Evolutionary conservation across 2,113 vertebrate genomes (phyloP), one percentile per base, ranked within the genome.

Genomic region (Phasianus colchicus): DNA sequence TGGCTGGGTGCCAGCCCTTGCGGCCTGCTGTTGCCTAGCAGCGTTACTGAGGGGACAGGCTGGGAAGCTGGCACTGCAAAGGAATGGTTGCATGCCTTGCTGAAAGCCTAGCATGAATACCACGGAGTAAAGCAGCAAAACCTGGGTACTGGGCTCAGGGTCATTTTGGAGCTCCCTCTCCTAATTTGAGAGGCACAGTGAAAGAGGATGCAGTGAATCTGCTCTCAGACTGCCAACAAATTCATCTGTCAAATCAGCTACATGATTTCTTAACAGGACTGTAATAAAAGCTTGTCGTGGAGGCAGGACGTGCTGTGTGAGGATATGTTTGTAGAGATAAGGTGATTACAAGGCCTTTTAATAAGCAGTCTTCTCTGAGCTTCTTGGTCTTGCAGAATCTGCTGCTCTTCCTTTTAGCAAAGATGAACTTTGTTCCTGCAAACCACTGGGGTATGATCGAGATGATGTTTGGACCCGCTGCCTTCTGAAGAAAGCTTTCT

Each of bases 21-120:
- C 3, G 43, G 80, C 73, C 3, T 22, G 61, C 74, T 58, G 90
- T 94, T 96, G 94, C 94, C 76, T 91, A 79, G 92, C 94, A 96
- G 96, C 86, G 21, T 55, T 60, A 3, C 78, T 71, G 69, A 34
- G 10, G 81, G 55, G 45, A 1, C 77, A 14, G 15, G 1, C 45
- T 22, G 54, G 78, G 61, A 69, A 42, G 76, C 70, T 69, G 71
- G 12, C 21, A 50, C 27, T 27, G 63, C 69, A 72, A 63, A 88
- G 79, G 71, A 40, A 34, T 45, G 61, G 86, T 30, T 63, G 36
- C 48, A 21, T 22, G 2, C 48, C 43, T 65, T 47, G 40, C 77
- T 89, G 90, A 70, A 73, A 76, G 83, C 34, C 50, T 57, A 27
- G 16, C 27, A 3, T 40, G 4, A 1, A 5, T 32, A 30, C 55